These are phyloP conservation scores for Epirrhoe alternata DNA, from an alignment of 2,888 invertebrate species.

Conservation along the genomic window DNA sequence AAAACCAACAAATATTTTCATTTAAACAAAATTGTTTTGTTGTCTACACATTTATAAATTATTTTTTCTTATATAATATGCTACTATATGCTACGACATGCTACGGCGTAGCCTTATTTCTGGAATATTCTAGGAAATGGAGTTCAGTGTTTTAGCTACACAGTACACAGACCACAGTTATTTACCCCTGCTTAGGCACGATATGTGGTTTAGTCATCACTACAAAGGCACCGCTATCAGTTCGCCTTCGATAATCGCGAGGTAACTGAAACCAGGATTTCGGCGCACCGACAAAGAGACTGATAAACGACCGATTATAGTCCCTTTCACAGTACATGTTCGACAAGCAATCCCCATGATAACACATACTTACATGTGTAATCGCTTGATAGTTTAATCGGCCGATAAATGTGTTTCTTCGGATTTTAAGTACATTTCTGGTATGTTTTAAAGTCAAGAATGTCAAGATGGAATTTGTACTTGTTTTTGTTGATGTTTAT, in stretches of 20 bases:
- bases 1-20: too few species aligned
- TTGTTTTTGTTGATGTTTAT: too few species aligned
- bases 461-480: neutral
- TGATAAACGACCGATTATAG: slow-evolving; percentile 78
- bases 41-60: too few species aligned
- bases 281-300: slow-evolving; percentile 79
- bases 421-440: slow-evolving; percentile 1
- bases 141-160: neutral
- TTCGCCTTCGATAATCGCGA: slow-evolving; percentile 67
- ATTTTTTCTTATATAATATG: too few species aligned
- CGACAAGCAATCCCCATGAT: slow-evolving; percentile 69
- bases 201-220: slow-evolving; percentile 72
- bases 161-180: slow-evolving; percentile 11
- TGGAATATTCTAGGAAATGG: too few species aligned
- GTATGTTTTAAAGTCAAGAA: neutral
- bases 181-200: slow-evolving; percentile 56
- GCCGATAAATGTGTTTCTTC: slow-evolving; percentile 19
- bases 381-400: slow-evolving; percentile 49
- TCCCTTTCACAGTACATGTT: slow-evolving; percentile 70
- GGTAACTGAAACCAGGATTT: slow-evolving; percentile 79
- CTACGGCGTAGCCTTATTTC: too few species aligned
- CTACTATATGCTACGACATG: too few species aligned
- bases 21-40: too few species aligned
- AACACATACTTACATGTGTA: slow-evolving; percentile 63
- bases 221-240: slow-evolving; percentile 80